Percentiles rank a stretch among this genome's conserved stretches.
Evolutionary conservation across 2,888 invertebrate species (phyloP).

Genomic region (Protonemura montana): DNA sequence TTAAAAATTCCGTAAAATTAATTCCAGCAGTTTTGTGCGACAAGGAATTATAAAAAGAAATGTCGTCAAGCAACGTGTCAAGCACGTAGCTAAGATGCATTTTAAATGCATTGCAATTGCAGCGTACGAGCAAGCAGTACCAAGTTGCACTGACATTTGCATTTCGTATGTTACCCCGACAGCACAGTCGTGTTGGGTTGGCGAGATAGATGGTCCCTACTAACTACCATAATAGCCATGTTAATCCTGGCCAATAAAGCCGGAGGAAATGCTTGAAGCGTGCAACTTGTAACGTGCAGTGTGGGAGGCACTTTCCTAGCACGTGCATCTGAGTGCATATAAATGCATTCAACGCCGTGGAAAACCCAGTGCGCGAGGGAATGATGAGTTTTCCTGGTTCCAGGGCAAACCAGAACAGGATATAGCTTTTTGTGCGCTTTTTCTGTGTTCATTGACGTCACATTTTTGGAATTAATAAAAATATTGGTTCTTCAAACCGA

Average conservation of each 20-base stretch:
- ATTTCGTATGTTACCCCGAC: background rate
- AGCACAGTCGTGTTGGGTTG: background rate
- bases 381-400: too few species aligned
- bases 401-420: too few species aligned
- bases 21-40: background rate
- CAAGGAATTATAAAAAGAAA: background rate
- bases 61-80: background rate
- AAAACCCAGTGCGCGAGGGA: too few species aligned
- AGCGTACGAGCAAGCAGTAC: background rate
- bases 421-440: too few species aligned
- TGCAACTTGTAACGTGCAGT: background rate
- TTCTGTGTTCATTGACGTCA: too few species aligned
- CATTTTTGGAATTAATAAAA: background rate
- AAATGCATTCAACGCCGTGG: too few species aligned
- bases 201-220: background rate
- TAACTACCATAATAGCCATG: background rate
- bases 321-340: too few species aligned
- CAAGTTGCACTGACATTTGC: background rate
- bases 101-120: background rate
- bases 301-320: background rate
- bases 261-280: background rate
- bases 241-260: background rate
- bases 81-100: slow-evolving; percentile 2
- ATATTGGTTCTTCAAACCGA: background rate
- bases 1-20: too few species aligned